Evolutionary conservation across 2,888 invertebrate genomes (phyloP), one percentile per base, ranked within the genome.

Genomic region (Incurvaria masculella): DNA sequence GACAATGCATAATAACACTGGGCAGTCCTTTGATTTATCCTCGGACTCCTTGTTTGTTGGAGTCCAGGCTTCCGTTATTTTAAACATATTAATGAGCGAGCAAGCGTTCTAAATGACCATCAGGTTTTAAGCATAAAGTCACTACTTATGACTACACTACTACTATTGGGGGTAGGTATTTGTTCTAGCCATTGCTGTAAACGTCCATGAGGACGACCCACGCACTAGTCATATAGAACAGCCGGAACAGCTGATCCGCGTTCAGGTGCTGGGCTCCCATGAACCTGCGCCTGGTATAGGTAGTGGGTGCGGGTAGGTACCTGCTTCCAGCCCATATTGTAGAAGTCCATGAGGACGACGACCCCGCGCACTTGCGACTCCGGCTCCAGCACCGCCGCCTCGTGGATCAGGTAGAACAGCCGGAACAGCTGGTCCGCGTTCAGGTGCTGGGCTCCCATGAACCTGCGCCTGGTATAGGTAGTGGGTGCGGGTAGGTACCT

Each of bases 121-220:
- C n/a, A n/a, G n/a, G n/a, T n/a, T n/a, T n/a, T n/a, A n/a, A n/a
- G n/a, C n/a, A n/a, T n/a, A n/a, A n/a, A n/a, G n/a, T n/a, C n/a
- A n/a, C n/a, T n/a, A n/a, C n/a, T n/a, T n/a, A n/a, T n/a, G n/a
- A n/a, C n/a, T n/a, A n/a, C n/a, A n/a, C n/a, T n/a, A n/a, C n/a
- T n/a, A n/a, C n/a, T n/a, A n/a, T n/a, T n/a, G n/a, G n/a, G n/a
- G n/a, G n/a, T n/a, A n/a, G n/a, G n/a, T n/a, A 84, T 81, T 81
- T 91, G 91, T 84, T 82, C 85, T 89, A 86, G 6, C 86, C 82
- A 61, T 92, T 76, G 6, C 86, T 85, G 55, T 90, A 81, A 64
- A 89, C 92, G 67, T 93, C 91, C 88, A 92, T 90, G 52, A 93
- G 74, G 17, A 91, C 90, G 8, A 92, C 87, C 0, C 87, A 85